A percentile compares a stretch with the other conserved stretches of the same genome.
These are phyloP conservation scores for Alosa sapidissima DNA, from an alignment of 2,797 vertebrate genomes.

Conservation along the genomic window DNA sequence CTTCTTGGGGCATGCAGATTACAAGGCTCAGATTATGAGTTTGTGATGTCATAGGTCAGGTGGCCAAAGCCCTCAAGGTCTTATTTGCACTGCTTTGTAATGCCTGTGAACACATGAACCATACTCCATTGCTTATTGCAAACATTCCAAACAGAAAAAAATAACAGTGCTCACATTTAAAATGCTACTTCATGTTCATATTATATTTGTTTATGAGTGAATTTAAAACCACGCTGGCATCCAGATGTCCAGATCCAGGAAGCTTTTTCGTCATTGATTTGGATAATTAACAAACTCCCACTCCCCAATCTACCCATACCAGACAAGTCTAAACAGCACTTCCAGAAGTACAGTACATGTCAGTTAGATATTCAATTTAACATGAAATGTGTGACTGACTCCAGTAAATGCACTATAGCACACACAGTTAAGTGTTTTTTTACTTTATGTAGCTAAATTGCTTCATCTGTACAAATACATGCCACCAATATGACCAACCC, in stretches of 20 bases:
- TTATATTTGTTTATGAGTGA: not conserved
- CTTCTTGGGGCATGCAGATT: conserved; percentile 10
- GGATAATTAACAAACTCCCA: not conserved
- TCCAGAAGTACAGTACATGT: not conserved
- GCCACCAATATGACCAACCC: not conserved
- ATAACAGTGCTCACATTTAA: not conserved
- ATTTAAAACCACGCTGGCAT: not conserved
- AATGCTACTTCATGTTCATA: not conserved
- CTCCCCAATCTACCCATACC: no score
- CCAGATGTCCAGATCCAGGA: not conserved
- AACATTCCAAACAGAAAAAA: not conserved
- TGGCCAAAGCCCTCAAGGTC: not conserved
- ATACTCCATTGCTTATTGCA: not conserved
- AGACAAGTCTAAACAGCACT: not conserved
- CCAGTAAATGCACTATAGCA: not conserved
- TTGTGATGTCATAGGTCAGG: conserved; percentile 11
- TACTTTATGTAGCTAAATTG: not conserved
- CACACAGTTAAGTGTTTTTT: not conserved
- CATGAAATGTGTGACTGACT: not conserved
- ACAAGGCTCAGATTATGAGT: conserved; percentile 1
- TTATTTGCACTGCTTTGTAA: not conserved
- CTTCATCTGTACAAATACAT: not conserved
- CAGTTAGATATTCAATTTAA: not conserved
- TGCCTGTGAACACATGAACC: not conserved
- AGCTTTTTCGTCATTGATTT: not conserved